These are phyloP conservation scores for Hozukius guyotensis DNA, from an alignment of 2,797 vertebrate species.

Conservation along the genomic window DNA sequence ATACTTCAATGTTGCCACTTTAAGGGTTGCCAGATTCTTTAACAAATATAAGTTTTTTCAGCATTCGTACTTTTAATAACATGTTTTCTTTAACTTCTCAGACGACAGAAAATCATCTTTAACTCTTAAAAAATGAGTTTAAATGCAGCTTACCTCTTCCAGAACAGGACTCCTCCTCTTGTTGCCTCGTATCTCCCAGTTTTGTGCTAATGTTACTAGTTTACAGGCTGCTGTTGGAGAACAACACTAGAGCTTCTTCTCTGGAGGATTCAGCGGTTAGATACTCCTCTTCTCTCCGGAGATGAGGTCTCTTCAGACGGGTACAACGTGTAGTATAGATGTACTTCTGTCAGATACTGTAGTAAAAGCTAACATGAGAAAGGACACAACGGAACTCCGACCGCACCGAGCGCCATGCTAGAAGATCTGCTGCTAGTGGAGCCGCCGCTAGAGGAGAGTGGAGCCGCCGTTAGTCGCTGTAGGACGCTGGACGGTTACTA, in stretches of 20 bases:
- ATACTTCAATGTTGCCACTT: too few species aligned
- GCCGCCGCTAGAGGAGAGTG: too few species aligned
- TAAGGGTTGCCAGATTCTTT: background rate
- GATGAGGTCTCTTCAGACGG: background rate
- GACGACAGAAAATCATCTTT: too few species aligned
- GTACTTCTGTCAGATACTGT: background rate
- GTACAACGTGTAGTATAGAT: background rate
- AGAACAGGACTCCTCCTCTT: constrained; percentile 70
- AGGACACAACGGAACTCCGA: constrained; percentile 55
- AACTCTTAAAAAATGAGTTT: background rate
- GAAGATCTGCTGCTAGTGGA: background rate
- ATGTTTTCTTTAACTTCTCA: background rate
- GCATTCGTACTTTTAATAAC: background rate
- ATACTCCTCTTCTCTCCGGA: background rate
- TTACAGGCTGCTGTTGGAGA: constrained; percentile 47
- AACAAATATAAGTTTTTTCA: background rate
- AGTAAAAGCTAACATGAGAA: constrained; percentile 38
- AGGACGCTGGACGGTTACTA: too few species aligned
- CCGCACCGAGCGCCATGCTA: constrained; percentile 77
- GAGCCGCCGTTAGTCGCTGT: too few species aligned
- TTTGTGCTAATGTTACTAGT: constrained; percentile 66
- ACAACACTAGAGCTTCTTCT: constrained; percentile 28
- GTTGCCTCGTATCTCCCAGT: constrained; percentile 54
- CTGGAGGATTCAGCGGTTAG: background rate
- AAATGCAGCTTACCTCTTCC: constrained; percentile 67